Percentiles rank a stretch among this genome's conserved stretches.
These are phyloP conservation scores for Harpegnathos saltator DNA, from an alignment of 1,140 invertebrate species.

Conservation along the genomic window DNA sequence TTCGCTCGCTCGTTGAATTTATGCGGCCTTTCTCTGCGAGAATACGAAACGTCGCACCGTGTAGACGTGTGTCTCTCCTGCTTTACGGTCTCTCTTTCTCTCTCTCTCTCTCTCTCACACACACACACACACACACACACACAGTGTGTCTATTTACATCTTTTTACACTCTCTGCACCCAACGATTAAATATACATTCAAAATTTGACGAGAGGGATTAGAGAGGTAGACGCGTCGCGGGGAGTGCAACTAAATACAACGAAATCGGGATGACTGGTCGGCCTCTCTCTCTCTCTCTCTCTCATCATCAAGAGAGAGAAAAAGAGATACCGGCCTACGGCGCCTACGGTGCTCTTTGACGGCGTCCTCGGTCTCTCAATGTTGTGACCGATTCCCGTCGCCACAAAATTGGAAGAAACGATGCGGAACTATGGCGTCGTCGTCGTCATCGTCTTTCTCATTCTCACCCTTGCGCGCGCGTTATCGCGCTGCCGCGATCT, in stretches of 20 bases:
- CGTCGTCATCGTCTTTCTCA: too few species aligned
- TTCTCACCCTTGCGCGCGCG: neutral
- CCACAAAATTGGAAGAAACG: neutral
- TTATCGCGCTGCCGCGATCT: constrained; percentile 43
- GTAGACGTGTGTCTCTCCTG: neutral
- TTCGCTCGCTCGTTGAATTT: constrained; percentile 21
- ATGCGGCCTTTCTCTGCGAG: constrained; percentile 19
- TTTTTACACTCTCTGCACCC: too few species aligned
- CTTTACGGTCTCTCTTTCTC: neutral
- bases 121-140: too few species aligned
- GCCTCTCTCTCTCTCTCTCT: neutral
- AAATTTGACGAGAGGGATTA: neutral
- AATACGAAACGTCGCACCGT: constrained; percentile 14
- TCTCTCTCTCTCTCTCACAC: too few species aligned
- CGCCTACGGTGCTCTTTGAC: neutral
- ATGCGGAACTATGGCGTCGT: too few species aligned
- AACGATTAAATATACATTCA: too few species aligned
- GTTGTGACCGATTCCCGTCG: constrained; percentile 1
- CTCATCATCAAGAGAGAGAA: neutral
- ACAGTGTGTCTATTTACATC: too few species aligned
- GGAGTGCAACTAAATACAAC: neutral
- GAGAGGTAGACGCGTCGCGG: too few species aligned
- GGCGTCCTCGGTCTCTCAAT: neutral
- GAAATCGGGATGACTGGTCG: too few species aligned
- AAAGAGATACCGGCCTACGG: too few species aligned